phyloP scores from a whole-genome alignment of 1,140 invertebrate genomes.

The Rhagoletis pomonella region DNA sequence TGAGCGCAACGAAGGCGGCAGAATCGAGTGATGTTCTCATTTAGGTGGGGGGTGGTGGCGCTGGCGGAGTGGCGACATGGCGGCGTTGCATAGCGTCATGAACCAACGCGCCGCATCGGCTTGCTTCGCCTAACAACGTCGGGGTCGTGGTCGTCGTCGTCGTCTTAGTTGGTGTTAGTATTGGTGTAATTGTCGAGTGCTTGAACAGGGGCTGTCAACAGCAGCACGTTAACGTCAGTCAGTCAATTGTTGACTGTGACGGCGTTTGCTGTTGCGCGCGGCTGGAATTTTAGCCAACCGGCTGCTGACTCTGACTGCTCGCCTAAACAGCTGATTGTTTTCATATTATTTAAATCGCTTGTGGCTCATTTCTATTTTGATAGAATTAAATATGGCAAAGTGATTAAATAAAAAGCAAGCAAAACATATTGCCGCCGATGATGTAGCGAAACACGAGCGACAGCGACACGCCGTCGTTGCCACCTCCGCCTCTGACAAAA shows the following conservation, averaged over 20 bases:
- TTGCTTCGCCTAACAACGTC: not conserved
- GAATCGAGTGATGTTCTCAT: not conserved
- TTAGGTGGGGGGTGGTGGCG: not conserved
- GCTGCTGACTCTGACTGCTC: not conserved
- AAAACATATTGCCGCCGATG: conserved; percentile 19
- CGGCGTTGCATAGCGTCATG: not conserved
- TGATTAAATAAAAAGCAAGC: conserved; percentile 68
- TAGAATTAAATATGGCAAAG: conserved; percentile 71
- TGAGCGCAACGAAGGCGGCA: not conserved
- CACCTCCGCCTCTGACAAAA: not conserved
- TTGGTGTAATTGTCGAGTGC: conserved; percentile 24
- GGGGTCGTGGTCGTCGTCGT: not conserved
- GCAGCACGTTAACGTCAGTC: conserved; percentile 64
- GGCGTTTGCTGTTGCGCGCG: conserved; percentile 57
- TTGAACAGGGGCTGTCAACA: conserved; percentile 55
- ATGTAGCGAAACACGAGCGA: conserved; percentile 33
- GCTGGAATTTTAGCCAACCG: not conserved
- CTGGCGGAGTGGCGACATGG: not conserved
- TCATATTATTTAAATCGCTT: conserved; percentile 66
- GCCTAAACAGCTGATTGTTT: conserved; percentile 49
- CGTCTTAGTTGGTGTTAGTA: not conserved
- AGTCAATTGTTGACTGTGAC: conserved; percentile 60
- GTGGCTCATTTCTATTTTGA: conserved; percentile 73
- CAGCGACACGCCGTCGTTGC: not conserved
- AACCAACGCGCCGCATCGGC: conserved; percentile 11